Evolutionary conservation across 2,888 invertebrate genomes (phyloP).

Genomic region (Tryphoninae sp.): DNA sequence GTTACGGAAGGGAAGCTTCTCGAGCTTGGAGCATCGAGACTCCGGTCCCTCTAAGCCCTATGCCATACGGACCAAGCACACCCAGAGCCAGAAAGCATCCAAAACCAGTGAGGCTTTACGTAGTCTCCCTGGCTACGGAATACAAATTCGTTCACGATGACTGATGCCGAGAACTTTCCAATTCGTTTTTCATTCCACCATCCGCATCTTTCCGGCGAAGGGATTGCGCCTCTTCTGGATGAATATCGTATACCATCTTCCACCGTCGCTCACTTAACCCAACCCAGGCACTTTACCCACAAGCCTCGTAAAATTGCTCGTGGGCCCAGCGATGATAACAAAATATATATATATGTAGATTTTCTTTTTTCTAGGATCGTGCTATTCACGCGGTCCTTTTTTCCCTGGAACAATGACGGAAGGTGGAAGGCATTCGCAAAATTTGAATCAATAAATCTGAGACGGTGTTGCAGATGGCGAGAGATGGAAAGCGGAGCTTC

Average conservation of each 20-base stretch:
- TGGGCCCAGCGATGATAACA: constrained; percentile 16
- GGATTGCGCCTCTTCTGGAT: not conserved
- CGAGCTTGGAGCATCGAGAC: constrained; percentile 58
- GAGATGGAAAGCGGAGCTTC: constrained; percentile 6
- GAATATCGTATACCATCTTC: constrained; percentile 2
- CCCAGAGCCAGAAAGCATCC: constrained; percentile 17
- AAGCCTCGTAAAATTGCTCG: constrained; percentile 51
- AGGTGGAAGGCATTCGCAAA: constrained; percentile 14
- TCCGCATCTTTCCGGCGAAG: constrained; percentile 20
- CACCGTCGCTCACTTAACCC: constrained; percentile 3
- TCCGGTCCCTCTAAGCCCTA: constrained; percentile 25
- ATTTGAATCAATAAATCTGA: constrained; percentile 51
- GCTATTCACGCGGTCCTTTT: not conserved
- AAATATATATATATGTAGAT: constrained; percentile 3
- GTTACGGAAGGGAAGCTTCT: constrained; percentile 72
- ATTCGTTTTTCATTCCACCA: constrained; percentile 72
- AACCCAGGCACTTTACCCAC: constrained; percentile 22
- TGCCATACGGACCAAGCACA: constrained; percentile 20
- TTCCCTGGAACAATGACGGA: not conserved
- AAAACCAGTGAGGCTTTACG: constrained; percentile 19
- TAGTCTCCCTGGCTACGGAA: constrained; percentile 64
- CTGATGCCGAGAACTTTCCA: constrained; percentile 75
- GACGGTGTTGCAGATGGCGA: not conserved
- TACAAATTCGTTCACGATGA: constrained; percentile 76
- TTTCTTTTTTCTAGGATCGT: not conserved